Base-by-base conservation (phyloP, 2,113 vertebrate species). In the Prunella fulvescens region DNA sequence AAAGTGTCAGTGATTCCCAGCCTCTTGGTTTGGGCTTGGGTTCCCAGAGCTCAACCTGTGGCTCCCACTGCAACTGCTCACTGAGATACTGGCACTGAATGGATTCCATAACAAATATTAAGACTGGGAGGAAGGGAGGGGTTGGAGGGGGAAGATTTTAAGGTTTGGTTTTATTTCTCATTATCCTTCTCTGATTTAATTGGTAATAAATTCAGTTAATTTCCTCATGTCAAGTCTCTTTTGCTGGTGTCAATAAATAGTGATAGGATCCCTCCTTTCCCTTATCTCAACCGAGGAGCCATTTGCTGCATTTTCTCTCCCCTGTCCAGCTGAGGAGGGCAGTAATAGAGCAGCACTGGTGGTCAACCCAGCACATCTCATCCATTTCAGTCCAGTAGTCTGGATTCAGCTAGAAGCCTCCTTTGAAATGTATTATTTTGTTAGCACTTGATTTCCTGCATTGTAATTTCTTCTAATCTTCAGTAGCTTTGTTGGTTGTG, bases 1-100 rank as follows among this genome's bases (percentile, higher is more conserved):
- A 19, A 4, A 51, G 56, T 26, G 11, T 31, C 5, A 3, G 33
- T 4, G 2, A 24, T 19, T 83, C 22, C 33, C 1, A 0, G 11
- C 26, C 48, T 39, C 16, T 5, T 15, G 29, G 31, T 9, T 44
- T 9, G 12, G 45, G 26, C 17, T 58, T 54, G 53, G 29, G 29
- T 18, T 33, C 37, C 22, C 25, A 31, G 44, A 66, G 19, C 60
- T 57, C 44, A 22, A 1, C 20, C 60, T 35, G 20, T 0, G 0
- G 35, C 35, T 66, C 5, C 9, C 6, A 18, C 19, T 56, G 50
- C n/a, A 16, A 33, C 20, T 7, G 64, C 62, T 45, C 22, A 6
- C n/a, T 0, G 3, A 29, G 40, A 39, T 5, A 45, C 23, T 5
- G 0, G 24, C 48, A 14, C 29, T 48, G 19, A 61, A n/a, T 9